Percentiles rank a stretch among this genome's conserved stretches.
Conservation (phyloP, 2,888 invertebrate species). For the Gymnosoma rotundatum region DNA sequence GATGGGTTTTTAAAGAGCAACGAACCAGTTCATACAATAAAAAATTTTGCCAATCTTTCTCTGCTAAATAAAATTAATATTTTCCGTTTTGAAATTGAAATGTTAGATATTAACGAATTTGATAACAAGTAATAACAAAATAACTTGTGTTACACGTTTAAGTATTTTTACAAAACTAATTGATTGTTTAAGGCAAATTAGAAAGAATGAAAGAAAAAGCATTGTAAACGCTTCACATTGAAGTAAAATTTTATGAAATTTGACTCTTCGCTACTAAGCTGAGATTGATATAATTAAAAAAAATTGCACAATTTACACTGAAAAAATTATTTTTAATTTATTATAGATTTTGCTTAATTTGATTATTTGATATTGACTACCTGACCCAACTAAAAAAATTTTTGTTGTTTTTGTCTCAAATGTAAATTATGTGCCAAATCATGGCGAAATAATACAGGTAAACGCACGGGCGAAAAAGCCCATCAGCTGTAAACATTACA, state of each 20-base stretch:
- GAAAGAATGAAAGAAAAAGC: constrained; percentile 5
- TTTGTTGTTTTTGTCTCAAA: too few species aligned
- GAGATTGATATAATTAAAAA: background rate
- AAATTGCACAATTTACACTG: constrained; percentile 19
- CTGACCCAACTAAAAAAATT: too few species aligned
- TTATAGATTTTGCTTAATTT: background rate
- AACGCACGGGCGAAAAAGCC: too few species aligned
- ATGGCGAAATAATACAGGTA: too few species aligned
- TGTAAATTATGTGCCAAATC: too few species aligned
- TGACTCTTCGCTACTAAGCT: constrained; percentile 8
- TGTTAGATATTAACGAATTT: constrained; percentile 14
- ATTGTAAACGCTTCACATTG: constrained; percentile 16
- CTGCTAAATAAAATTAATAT: constrained; percentile 9
- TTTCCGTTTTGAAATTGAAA: constrained; percentile 11
- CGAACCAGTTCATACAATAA: background rate
- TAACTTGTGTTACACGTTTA: constrained; percentile 21
- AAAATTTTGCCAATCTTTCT: background rate
- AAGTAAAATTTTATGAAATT: constrained; percentile 36
- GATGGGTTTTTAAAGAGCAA: constrained; percentile 33
- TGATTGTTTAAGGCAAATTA: background rate
- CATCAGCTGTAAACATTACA: too few species aligned
- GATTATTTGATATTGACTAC: too few species aligned
- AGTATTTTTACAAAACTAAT: constrained; percentile 46
- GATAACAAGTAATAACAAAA: constrained; percentile 33
- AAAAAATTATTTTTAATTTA: background rate